Conservation (phyloP, 2,113 vertebrate genomes). For the Prunella fulvescens region DNA sequence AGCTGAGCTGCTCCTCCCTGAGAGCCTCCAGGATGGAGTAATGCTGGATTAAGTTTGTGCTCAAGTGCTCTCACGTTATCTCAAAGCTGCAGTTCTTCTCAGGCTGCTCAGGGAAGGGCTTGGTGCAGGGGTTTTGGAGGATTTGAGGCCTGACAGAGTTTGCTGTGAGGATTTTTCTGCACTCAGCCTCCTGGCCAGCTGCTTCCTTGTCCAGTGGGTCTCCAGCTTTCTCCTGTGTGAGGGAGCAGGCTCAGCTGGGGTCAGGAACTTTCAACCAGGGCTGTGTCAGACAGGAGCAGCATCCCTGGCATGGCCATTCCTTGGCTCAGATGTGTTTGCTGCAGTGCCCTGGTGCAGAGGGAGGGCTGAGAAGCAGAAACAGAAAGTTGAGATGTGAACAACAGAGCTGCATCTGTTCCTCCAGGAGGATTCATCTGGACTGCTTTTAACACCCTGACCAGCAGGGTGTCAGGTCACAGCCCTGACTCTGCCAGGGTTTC, state of each 20-base stretch:
- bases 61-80: neutral
- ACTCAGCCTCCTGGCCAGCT: neutral
- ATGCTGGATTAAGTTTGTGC: neutral
- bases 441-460: no score
- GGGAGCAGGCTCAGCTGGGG: neutral
- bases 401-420: no score
- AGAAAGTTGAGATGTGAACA: neutral
- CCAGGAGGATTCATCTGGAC: no score
- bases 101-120: neutral
- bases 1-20: neutral
- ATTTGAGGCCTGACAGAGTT: neutral
- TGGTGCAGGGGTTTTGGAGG: neutral
- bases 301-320: neutral
- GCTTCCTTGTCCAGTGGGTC: neutral
- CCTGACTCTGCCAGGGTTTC: no score
- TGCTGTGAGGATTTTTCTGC: neutral
- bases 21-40: neutral
- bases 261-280: neutral
- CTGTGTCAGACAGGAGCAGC: neutral
- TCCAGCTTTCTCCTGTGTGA: neutral
- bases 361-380: neutral
- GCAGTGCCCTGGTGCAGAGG: fast-evolving
- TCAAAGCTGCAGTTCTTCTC: neutral
- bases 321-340: neutral
- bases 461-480: no score